Base-by-base conservation (phyloP, 2,888 invertebrate genomes). In the Entomobrya multifasciata region DNA sequence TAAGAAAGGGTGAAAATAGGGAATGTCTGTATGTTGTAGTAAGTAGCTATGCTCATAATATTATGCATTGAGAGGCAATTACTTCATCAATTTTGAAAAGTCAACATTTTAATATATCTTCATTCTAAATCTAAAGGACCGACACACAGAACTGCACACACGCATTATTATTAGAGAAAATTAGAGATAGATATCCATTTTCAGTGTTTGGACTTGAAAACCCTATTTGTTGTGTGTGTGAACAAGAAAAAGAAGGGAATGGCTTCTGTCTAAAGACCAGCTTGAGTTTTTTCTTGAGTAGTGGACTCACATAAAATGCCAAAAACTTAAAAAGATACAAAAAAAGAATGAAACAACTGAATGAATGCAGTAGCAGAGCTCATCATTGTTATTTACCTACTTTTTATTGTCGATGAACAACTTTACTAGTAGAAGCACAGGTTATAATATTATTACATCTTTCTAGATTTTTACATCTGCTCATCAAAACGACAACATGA, bases 11-110 rank as follows among this genome's bases (percentile, higher is more conserved):
- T 5, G 11, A 22, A 55, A 76, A 55, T n/a, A 25, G 25, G 60
- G 13, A 52, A 52, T 11, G 52, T 52, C 36, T 36, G 65, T 67
- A 41, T 67, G 65, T 44, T 67, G 65, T 41, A 44, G 41, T 67
- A 67, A 36, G 36, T 6, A 36, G 65, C 41, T 41, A 13, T 36
- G 17, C 41, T 36, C 65, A 41, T 30, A 74, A 41, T 52, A 44
- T 44, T 78, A 57, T 74, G 47, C 65, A 60, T 20, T 25, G n/a
- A 57, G 55, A 78, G 60, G 72, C 72, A 86, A 86, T 86, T 86
- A 86, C 85, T 86, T 86, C 74, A 79, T 86, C 78, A 70, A 77
- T 22, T 65, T 65, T 25, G 20, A 74, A 55, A 30, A 74, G 27
- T 30, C 30, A 74, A 74, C 27, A 52, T 74, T 74, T 74, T 52